A percentile compares a stretch with the other conserved stretches of the same genome.
phyloP scores from a whole-genome alignment of 2,888 invertebrate species.

The Apamea anceps region DNA sequence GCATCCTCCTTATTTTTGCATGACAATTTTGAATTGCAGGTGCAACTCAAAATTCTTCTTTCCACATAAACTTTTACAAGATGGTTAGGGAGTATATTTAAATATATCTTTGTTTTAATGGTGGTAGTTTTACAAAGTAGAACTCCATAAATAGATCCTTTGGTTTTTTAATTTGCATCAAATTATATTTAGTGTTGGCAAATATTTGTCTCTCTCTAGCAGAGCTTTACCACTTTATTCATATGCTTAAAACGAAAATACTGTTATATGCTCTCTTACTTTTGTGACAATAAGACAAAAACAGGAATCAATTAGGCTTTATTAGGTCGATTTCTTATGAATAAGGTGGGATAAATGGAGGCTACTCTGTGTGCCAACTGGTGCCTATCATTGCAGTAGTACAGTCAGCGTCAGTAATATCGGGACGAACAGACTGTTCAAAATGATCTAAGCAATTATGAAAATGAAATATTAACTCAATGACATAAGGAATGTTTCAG shows the following conservation, averaged over 20 bases:
- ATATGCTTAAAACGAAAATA: not conserved
- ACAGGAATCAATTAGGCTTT: not conserved
- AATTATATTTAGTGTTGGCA: not conserved
- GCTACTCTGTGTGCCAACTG: not conserved
- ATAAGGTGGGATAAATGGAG: not conserved
- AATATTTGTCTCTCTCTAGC: not conserved
- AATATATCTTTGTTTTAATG: not conserved
- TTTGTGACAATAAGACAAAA: not conserved
- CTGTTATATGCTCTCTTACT: not conserved
- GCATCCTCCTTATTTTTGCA: slow-evolving; percentile 2
- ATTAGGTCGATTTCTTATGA: not conserved
- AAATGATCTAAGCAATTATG: too few relatives aligned
- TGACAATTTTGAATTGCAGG: not conserved
- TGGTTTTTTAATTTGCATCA: not conserved
- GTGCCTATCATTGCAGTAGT: not conserved
- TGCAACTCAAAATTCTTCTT: not conserved
- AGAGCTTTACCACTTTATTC: not conserved
- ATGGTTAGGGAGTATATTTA: not conserved
- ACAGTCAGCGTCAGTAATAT: too few relatives aligned
- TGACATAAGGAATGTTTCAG: too few relatives aligned
- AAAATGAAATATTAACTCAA: too few relatives aligned
- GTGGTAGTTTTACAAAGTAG: slow-evolving; percentile 2
- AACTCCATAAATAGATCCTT: not conserved
- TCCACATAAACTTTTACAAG: not conserved
- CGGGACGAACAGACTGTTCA: too few relatives aligned